These are phyloP conservation scores for Anthonomus grandis DNA, from an alignment of 1,140 invertebrate species.

Conservation along the genomic window DNA sequence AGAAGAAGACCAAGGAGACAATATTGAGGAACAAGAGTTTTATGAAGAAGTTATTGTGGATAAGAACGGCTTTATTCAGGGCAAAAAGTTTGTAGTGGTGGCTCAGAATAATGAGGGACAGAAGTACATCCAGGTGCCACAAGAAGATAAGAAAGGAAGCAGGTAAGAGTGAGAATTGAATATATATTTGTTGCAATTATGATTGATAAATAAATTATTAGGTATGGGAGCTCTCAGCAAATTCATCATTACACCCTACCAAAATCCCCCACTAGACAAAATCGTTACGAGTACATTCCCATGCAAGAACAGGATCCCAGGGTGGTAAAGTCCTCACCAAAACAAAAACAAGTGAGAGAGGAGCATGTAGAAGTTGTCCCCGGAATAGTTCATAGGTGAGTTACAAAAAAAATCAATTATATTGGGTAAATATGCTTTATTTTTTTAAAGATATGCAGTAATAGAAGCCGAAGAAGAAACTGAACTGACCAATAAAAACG, in stretches of 20 bases:
- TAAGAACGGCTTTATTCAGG: constrained; percentile 41
- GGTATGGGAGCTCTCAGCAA: constrained; percentile 29
- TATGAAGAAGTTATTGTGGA: constrained; percentile 48
- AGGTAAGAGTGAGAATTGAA: no score
- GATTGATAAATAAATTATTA: background rate
- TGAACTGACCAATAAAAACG: constrained; percentile 32
- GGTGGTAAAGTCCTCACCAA: background rate
- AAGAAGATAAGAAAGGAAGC: constrained; percentile 11
- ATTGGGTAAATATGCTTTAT: constrained; percentile 38
- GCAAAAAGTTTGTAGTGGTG: constrained; percentile 45
- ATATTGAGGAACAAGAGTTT: constrained; percentile 45
- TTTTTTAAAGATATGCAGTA: constrained; percentile 56
- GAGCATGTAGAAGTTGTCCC: constrained; percentile 58
- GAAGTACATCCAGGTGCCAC: constrained; percentile 19
- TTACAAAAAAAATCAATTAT: constrained; percentile 14
- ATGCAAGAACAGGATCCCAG: constrained; percentile 38
- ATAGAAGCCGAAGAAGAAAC: constrained; percentile 48
- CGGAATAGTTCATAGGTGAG: constrained; percentile 40
- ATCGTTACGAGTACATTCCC: constrained; percentile 54
- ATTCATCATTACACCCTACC: constrained; percentile 7
- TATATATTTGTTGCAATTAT: background rate
- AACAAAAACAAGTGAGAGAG: constrained; percentile 47
- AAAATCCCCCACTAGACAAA: constrained; percentile 16
- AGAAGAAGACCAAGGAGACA: constrained; percentile 34
- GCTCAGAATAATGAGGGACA: constrained; percentile 33